Base-by-base conservation (phyloP, 1,140 invertebrate species). In the Lucilia cuprina region DNA sequence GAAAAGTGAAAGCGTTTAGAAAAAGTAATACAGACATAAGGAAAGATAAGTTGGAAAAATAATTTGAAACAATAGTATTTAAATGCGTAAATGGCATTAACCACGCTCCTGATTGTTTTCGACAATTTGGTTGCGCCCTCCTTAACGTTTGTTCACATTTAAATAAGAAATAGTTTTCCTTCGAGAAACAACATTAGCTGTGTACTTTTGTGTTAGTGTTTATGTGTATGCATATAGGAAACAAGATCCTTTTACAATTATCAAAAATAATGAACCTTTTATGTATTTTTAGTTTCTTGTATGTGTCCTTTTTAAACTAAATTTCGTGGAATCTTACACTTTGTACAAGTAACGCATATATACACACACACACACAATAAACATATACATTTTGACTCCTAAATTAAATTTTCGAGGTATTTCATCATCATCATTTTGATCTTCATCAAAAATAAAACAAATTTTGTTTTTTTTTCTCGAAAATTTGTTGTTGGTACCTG, bases 371-470 rank as follows among this genome's bases (percentile, higher is more conserved):
- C 4, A 80, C 30, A 41, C 12, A 80, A 30, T 30, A 30, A 30
- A 30, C 25, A 30, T 30, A 30, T 30, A 30, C 77, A 50, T 80
- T 80, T 80, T 80, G 77, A 80, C 77, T 80, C 47, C 49, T 80
- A 80, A 80, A 80, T 80, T 49, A 13, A 80, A 80, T 80, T 80
- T 80, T 70, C 77, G 77, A 41, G 77, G 77, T 80, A 80, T 80
- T 80, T 80, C 77, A 80, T 80, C 77, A 80, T 80, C 47, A 80
- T 70, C 65, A 70, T 21, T 25, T 9, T n/a, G 9, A 25, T 19
- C 65, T 7, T 21, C 41, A 78, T 80, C 77, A 80, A 30, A 41
- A 55, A n/a, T 55, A 12, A 8, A 17, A 41, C n/a, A n/a, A n/a
- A n/a, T n/a, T 1, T 49, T 49, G 49, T 49, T 49, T 14, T 12